Percentiles rank a stretch among this genome's conserved stretches.
phyloP scores from a whole-genome alignment of 2,113 vertebrate species.

The Sebastes schlegelii region DNA sequence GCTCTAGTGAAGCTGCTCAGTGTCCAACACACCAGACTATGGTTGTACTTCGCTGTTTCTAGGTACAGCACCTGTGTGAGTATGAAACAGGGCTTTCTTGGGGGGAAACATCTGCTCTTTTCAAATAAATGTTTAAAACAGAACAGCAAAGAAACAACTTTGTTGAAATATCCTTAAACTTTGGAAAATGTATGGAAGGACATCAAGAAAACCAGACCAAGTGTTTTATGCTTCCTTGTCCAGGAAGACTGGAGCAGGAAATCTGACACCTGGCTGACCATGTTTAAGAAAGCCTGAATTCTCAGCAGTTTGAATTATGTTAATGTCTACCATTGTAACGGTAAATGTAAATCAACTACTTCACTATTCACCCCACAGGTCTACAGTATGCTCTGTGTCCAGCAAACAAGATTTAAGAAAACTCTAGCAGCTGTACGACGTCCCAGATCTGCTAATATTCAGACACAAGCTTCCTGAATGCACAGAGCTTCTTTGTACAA shows the following conservation, averaged over 20 bases:
- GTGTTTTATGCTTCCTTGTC: constrained; percentile 37
- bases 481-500: constrained; percentile 89
- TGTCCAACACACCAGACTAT: background rate
- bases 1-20: background rate
- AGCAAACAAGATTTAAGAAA: constrained; percentile 84
- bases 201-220: background rate
- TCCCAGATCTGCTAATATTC: constrained; percentile 89
- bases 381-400: constrained; percentile 82
- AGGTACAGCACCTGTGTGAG: background rate
- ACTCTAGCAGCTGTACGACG: constrained; percentile 89
- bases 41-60: background rate
- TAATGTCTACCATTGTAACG: constrained; percentile 91
- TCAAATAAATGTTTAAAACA: too few relatives aligned
- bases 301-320: constrained; percentile 78
- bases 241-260: constrained; percentile 51
- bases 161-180: background rate
- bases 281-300: constrained; percentile 76
- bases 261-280: constrained; percentile 73
- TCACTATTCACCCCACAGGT: constrained; percentile 81
- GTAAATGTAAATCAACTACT: constrained; percentile 86
- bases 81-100: background rate
- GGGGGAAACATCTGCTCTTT: too few relatives aligned
- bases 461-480: constrained; percentile 84
- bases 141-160: too few relatives aligned
- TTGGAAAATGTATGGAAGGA: background rate